These are phyloP conservation scores for Sarcophaga carnaria DNA, from an alignment of 2,888 invertebrate genomes.

Conservation along the genomic window DNA sequence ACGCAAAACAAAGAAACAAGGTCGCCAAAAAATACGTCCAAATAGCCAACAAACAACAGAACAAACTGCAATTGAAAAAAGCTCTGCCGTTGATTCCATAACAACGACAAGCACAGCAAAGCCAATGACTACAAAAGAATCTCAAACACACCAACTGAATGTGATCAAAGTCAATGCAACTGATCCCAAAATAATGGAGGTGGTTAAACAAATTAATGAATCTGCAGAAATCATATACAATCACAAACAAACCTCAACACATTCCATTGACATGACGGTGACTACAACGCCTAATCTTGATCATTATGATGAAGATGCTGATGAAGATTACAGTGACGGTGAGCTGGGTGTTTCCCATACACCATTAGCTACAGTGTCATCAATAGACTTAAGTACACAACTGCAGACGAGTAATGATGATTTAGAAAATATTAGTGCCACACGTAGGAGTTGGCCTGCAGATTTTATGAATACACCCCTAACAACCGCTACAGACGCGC, in stretches of 20 bases:
- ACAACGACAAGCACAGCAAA: constrained; percentile 13
- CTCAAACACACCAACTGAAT: constrained; percentile 21
- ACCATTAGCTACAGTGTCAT: neutral
- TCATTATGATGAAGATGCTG: constrained; percentile 10
- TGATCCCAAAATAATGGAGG: constrained; percentile 70
- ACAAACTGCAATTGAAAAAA: constrained; percentile 24
- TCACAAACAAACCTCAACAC: constrained; percentile 63
- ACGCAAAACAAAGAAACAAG: constrained; percentile 58
- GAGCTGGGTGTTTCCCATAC: neutral
- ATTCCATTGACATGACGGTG: constrained; percentile 65
- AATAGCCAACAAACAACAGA: constrained; percentile 46
- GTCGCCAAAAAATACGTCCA: constrained; percentile 60
- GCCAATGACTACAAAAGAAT: constrained; percentile 14
- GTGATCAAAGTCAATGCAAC: constrained; percentile 68
- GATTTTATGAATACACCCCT: constrained; percentile 74
- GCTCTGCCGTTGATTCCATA: neutral
- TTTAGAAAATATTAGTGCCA: constrained; percentile 40
- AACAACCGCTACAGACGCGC: constrained; percentile 59
- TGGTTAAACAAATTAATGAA: constrained; percentile 75
- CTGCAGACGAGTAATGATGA: constrained; percentile 12
- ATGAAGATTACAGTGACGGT: neutral
- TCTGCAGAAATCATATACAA: constrained; percentile 70
- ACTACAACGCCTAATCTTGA: constrained; percentile 59
- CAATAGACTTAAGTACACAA: constrained; percentile 16
- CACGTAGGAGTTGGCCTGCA: constrained; percentile 75